Evolutionary conservation across 1,140 invertebrate species (phyloP).

Genomic region (Delia radicum): DNA sequence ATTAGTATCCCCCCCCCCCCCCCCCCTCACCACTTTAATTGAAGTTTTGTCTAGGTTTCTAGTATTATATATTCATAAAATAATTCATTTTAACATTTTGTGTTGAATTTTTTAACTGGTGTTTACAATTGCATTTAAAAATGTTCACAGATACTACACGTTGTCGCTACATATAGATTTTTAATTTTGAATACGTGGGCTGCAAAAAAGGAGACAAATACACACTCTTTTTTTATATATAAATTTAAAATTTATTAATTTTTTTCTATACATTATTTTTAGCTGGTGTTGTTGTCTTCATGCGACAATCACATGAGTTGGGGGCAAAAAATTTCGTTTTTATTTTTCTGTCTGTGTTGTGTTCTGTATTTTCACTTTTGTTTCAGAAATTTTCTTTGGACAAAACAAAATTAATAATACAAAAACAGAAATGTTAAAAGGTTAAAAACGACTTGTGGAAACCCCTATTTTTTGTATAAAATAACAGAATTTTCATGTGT

Average conservation of each 20-base stretch:
- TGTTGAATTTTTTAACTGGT: too few relatives aligned
- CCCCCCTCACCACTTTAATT: too few relatives aligned
- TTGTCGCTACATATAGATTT: neutral
- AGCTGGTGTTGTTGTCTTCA: neutral
- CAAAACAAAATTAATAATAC: neutral
- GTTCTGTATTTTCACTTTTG: neutral
- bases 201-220: neutral
- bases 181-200: neutral
- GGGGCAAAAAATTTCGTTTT: neutral
- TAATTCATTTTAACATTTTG: too few relatives aligned
- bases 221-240: neutral
- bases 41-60: too few relatives aligned
- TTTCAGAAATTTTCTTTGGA: neutral
- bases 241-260: neutral
- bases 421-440: too few relatives aligned
- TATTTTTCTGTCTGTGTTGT: neutral
- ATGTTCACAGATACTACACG: neutral
- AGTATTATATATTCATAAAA: too few relatives aligned
- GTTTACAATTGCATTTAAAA: neutral
- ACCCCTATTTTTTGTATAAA: too few relatives aligned
- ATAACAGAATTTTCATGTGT: too few relatives aligned
- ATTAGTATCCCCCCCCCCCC: too few relatives aligned
- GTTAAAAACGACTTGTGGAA: too few relatives aligned
- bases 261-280: neutral
- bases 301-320: neutral